Base-by-base conservation (phyloP, 1,140 invertebrate species). In the Bombus affinis region DNA sequence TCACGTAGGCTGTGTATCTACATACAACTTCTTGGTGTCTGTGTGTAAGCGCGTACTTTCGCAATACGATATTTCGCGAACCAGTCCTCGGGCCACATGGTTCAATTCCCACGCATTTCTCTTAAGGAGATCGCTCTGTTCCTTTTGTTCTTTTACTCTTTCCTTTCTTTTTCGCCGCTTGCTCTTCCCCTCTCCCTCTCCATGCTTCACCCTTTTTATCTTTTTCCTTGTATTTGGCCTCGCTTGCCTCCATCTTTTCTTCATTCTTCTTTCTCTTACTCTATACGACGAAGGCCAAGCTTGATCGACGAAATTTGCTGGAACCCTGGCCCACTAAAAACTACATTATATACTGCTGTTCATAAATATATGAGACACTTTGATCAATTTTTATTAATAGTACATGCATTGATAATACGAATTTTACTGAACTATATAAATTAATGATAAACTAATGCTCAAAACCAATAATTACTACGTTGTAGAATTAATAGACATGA, bases 51-150 rank as follows among this genome's bases (percentile, higher is more conserved):
- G 44, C 62, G 82, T 66, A 78, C 86, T 88, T 91, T 92, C 91
- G 91, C 92, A 93, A 93, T 85, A 89, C 88, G 91, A 92, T 93
- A 92, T 93, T 93, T 93, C 86, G 92, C 92, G 90, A 90, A 89
- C 91, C 92, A 90, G 90, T 91, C 89, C 87, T 83, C 91, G 88
- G 87, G 89, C 92, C 92, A 92, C 92, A 92, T 93, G 91, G 86
- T 90, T 92, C 87, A 91, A 91, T 93, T 93, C 93, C 92, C 93
- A 93, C 92, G 92, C 92, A 93, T 92, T 93, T 93, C 91, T 92
- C 90, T 91, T 78, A 72, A 84, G 74, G 71, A 85, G 83, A 73
- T 85, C 84, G 62, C 59, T 68, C 78, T 78, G 81, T 85, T 78
- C 62, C 81, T 86, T 83, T 83, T 71, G 68, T 81, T 84, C 80